Evolutionary conservation across 2,797 vertebrate species (phyloP), one percentile per base, ranked within the genome.

Genomic region (Nannoperca australis): DNA sequence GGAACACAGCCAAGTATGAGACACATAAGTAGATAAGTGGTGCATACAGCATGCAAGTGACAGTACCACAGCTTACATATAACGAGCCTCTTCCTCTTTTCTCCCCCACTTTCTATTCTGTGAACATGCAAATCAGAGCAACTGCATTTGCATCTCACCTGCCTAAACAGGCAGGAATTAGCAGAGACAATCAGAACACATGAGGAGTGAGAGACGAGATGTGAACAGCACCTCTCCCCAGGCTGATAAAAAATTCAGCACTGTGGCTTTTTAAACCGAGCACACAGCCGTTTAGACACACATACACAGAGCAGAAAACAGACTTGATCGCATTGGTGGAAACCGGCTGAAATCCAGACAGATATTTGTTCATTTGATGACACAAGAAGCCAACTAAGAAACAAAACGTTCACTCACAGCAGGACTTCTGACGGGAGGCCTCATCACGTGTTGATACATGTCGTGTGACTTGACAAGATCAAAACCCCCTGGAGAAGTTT

Each of bases 111-210:
- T 20, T 44, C 68, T 56, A 73, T 47, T 53, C 34, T 13, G 75
- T 64, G 58, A 85, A 74, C 73, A 92, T 92, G 91, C 78, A 92
- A 93, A 94, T 91, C 62, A 84, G 77, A 75, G 65, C 20, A 12
- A 20, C 70, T 5, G 44, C 66, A 90, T 94, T 93, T 91, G 88
- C 91, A 89, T 88, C 73, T 88, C 83, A 94, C 91, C 92, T 94
- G 90, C 88, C 81, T 87, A 80, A 91, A 92, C 88, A 87, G 92
- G 83, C 85, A 81, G 76, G 82, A 91, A 90, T 94, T 92, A 93
- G 84, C 81, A 24, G 88, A 90, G 88, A 93, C 83, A 92, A 90
- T 88, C 91, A 89, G 85, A 84, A 73, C 83, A 73, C 90, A 91
- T 71, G 86, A 87, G 74, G 87, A 87, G 89, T 78, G 83, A 90